phyloP scores from a whole-genome alignment of 2,113 vertebrate species.

The Tragelaphus buxtoni region DNA sequence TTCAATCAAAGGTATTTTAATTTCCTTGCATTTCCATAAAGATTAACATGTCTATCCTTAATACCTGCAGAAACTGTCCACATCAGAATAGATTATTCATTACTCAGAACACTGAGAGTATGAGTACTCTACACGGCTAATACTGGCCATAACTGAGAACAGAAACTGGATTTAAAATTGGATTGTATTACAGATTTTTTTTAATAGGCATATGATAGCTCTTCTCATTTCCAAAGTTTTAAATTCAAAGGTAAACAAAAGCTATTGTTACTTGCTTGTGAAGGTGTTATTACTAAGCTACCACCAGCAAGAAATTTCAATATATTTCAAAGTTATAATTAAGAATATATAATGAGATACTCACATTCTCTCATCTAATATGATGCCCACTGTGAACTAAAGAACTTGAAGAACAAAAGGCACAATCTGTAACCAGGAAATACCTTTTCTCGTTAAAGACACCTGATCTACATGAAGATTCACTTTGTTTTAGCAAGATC shows the following conservation, averaged over 20 bases:
- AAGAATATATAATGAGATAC: background rate
- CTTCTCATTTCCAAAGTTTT: background rate
- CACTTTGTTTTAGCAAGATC: background rate
- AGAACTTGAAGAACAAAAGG: background rate
- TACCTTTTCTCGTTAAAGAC: background rate
- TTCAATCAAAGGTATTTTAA: constrained; percentile 24
- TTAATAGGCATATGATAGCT: background rate
- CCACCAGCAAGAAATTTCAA: background rate
- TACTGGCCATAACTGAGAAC: background rate
- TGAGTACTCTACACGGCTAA: background rate
- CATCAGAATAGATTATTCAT: background rate
- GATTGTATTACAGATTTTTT: background rate
- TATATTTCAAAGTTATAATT: constrained; percentile 22
- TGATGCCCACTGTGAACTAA: background rate
- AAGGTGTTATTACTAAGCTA: constrained; percentile 12
- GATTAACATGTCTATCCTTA: background rate
- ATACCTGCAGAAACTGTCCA: background rate
- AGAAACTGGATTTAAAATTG: background rate
- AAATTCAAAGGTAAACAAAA: constrained; percentile 15
- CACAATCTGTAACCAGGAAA: background rate
- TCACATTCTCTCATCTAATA: background rate
- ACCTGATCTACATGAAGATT: background rate
- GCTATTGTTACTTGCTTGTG: background rate
- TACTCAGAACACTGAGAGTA: background rate
- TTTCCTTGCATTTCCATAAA: background rate